These are phyloP conservation scores for Nasonia oneida DNA, from an alignment of 2,888 invertebrate genomes.

Conservation along the genomic window DNA sequence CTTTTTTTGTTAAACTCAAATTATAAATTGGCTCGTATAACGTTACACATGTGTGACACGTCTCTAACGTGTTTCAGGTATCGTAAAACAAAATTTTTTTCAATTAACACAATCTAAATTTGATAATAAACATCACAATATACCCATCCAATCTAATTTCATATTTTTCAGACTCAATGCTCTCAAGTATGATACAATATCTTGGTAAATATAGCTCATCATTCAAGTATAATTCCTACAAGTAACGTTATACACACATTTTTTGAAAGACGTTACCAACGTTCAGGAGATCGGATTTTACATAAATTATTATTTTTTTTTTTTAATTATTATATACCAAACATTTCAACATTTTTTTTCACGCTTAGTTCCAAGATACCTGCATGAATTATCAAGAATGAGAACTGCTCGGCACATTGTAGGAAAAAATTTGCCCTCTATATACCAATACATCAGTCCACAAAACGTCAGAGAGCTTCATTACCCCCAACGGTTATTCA, in stretches of 20 bases:
- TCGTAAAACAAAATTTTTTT: conserved; percentile 48
- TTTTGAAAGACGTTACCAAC: conserved; percentile 38
- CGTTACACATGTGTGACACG: conserved; percentile 52
- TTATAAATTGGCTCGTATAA: conserved; percentile 47
- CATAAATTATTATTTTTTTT: conserved; percentile 5
- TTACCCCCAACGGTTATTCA: conserved; percentile 46
- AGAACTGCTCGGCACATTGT: conserved; percentile 60
- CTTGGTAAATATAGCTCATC: conserved; percentile 61
- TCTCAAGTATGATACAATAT: conserved; percentile 64
- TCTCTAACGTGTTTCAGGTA: conserved; percentile 32
- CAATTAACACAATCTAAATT: conserved; percentile 57
- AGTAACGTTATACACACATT: conserved; percentile 42
- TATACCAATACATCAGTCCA: conserved; percentile 62
- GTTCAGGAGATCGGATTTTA: conserved; percentile 38
- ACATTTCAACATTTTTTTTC: conserved; percentile 15
- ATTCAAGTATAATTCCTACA: conserved; percentile 60
- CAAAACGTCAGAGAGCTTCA: conserved; percentile 58
- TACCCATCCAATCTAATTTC: conserved; percentile 60
- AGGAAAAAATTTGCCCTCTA: conserved; percentile 59
- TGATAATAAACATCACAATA: conserved; percentile 63
- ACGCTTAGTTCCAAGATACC: conserved; percentile 15
- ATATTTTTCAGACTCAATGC: conserved; percentile 64
- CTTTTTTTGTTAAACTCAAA: conserved; percentile 40
- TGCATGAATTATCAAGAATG: conserved; percentile 60
- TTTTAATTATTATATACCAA: conserved; percentile 1